These are phyloP conservation scores for Lordiphosa fenestrarum DNA, from an alignment of 2,888 invertebrate genomes.

Conservation along the genomic window DNA sequence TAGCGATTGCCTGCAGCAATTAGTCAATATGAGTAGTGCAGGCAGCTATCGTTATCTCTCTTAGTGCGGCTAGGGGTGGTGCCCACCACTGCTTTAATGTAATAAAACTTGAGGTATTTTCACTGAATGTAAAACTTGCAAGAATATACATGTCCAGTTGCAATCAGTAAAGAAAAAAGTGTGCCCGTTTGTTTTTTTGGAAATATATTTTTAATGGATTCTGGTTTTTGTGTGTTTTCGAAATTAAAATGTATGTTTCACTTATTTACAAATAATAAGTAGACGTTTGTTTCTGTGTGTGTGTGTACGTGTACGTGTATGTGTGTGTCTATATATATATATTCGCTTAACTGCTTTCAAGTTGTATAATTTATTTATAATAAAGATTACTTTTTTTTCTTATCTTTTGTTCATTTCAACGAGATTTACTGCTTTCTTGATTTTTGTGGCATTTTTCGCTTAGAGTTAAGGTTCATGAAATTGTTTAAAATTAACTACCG, in stretches of 20 bases:
- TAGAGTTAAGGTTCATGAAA: slow-evolving; percentile 58
- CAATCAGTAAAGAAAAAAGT: slow-evolving; percentile 23
- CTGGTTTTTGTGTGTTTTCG: slow-evolving; percentile 30
- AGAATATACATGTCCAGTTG: slow-evolving; percentile 19
- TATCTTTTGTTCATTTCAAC: slow-evolving; percentile 25
- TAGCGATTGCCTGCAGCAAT: too few relatives aligned
- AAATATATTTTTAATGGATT: slow-evolving; percentile 69
- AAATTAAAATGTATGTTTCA: slow-evolving; percentile 63
- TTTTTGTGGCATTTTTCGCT: slow-evolving; percentile 59
- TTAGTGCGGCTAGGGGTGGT: too few relatives aligned
- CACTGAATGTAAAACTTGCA: too few relatives aligned
- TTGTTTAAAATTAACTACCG: slow-evolving; percentile 71
- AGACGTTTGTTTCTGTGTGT: slow-evolving; percentile 50
- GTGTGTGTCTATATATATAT: slow-evolving; percentile 44
- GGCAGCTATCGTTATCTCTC: too few relatives aligned
- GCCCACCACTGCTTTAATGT: too few relatives aligned
- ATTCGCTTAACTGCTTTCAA: slow-evolving; percentile 39
- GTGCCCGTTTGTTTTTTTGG: slow-evolving; percentile 38
- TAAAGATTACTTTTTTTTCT: slow-evolving; percentile 48
- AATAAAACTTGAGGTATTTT: too few relatives aligned
- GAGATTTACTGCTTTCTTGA: slow-evolving; percentile 24
- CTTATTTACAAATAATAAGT: slow-evolving; percentile 75
- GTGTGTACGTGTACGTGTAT: slow-evolving; percentile 15
- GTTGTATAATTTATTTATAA: slow-evolving; percentile 52
- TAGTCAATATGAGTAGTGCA: too few relatives aligned